Conservation (phyloP, 2,113 vertebrate genomes). For the Coptodon bakossiorum region DNA sequence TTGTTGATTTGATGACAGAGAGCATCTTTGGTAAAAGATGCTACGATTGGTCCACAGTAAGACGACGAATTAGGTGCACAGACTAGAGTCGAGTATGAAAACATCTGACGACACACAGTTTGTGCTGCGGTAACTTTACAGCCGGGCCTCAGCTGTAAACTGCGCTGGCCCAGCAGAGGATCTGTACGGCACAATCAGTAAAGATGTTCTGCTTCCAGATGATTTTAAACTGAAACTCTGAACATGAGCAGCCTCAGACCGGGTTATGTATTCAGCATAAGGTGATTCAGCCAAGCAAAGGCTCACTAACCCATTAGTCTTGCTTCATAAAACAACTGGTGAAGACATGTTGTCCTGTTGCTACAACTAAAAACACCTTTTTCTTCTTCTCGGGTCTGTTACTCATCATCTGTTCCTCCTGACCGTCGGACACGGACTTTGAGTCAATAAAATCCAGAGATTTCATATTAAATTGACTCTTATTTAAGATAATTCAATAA, state of each 20-base stretch:
- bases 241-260: not conserved
- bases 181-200: not conserved
- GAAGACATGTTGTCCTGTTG: not conserved
- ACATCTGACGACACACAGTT: not conserved
- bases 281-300: not conserved
- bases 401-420: not conserved
- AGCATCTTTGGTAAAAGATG: not conserved
- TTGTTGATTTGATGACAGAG: not conserved
- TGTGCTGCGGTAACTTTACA: not conserved
- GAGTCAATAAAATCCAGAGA: not conserved
- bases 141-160: not conserved
- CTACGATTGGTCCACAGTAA: not conserved
- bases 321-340: not conserved
- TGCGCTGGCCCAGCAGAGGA: not conserved
- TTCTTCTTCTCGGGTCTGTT: no score
- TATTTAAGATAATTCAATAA: not conserved
- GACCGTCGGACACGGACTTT: rapidly evolving
- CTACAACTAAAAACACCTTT: not conserved
- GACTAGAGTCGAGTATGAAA: not conserved
- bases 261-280: not conserved
- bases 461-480: not conserved
- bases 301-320: not conserved
- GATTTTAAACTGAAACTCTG: not conserved
- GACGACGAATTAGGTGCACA: rapidly evolving
- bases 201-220: not conserved